These are phyloP conservation scores for Beris chalybata DNA, from an alignment of 2,888 invertebrate genomes.

Conservation along the genomic window DNA sequence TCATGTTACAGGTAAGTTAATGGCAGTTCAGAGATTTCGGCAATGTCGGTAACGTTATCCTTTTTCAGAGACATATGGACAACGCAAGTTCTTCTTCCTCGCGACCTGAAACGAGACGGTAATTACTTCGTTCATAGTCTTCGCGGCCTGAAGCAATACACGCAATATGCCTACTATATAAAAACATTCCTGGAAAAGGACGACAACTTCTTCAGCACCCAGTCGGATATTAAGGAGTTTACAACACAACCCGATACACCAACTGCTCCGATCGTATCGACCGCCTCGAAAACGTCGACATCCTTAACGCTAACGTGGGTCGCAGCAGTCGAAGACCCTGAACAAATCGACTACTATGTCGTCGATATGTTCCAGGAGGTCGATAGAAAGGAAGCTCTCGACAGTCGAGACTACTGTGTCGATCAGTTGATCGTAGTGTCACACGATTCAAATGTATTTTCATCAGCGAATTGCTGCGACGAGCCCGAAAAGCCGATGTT, in stretches of 20 bases:
- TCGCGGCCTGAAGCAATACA: conserved; percentile 64
- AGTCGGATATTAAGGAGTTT: conserved; percentile 18
- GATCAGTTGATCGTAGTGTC: conserved; percentile 46
- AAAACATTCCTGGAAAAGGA: conserved; percentile 43
- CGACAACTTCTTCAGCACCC: conserved; percentile 2
- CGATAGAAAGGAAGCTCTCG: conserved; percentile 53
- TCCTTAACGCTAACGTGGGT: conserved; percentile 62
- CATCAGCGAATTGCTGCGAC: too few relatives aligned
- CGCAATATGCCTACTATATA: conserved; percentile 74
- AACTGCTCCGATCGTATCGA: conserved; percentile 45
- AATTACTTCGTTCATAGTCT: conserved; percentile 50
- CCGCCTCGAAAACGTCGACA: conserved; percentile 48
- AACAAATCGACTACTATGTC: conserved; percentile 51
- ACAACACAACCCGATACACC: conserved; percentile 64
- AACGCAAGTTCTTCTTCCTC: conserved; percentile 41
- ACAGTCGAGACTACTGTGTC: conserved; percentile 60
- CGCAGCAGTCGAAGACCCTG: conserved; percentile 57
- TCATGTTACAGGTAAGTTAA: conserved; percentile 17
- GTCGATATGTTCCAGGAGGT: conserved; percentile 50
- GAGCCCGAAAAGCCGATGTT: too few relatives aligned
- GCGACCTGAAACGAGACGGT: conserved; percentile 35
- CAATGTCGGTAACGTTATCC: background rate
- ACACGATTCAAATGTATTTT: too few relatives aligned
- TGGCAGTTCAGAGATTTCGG: background rate
- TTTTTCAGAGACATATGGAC: conserved; percentile 47